These are phyloP conservation scores for Taenioides sp. DNA, from an alignment of 2,797 vertebrate genomes.

Conservation along the genomic window DNA sequence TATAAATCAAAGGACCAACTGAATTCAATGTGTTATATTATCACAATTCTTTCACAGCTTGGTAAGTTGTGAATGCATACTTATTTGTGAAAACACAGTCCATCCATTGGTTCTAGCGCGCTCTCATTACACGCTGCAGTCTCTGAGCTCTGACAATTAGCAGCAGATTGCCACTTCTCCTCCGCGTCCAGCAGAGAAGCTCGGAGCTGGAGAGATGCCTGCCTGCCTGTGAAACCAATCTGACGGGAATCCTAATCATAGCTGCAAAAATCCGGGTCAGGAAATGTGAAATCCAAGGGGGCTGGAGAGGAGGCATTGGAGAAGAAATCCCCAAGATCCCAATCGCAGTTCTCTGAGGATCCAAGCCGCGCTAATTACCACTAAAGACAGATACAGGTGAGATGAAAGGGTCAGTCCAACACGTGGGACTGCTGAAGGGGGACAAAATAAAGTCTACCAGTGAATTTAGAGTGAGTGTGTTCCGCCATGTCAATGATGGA, in stretches of 20 bases:
- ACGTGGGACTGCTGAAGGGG: constrained; percentile 2
- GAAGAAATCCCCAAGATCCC: constrained; percentile 42
- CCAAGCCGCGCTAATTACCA: constrained; percentile 7
- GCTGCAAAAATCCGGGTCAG: constrained; percentile 71
- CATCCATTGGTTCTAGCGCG: constrained; percentile 19
- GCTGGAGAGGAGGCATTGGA: constrained; percentile 34
- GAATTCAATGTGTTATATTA: not conserved
- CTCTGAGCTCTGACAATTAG: constrained; percentile 57
- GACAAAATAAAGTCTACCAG: not conserved
- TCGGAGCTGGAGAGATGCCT: constrained; percentile 42
- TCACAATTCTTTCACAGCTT: not conserved
- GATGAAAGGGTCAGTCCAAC: not conserved
- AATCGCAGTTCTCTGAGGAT: constrained; percentile 24
- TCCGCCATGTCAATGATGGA: not conserved
- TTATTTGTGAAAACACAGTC: constrained; percentile 35
- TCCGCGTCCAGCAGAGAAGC: constrained; percentile 60
- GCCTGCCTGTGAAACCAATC: constrained; percentile 55
- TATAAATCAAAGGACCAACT: too few relatives aligned
- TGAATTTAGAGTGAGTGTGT: not conserved
- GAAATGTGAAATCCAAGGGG: constrained; percentile 58
- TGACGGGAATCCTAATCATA: constrained; percentile 70
- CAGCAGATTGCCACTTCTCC: constrained; percentile 64
- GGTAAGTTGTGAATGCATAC: not conserved
- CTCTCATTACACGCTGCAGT: constrained; percentile 37
- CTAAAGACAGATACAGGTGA: constrained; percentile 3